A percentile compares a stretch with the other conserved stretches of the same genome.
phyloP scores from a whole-genome alignment of 2,888 invertebrate genomes.

The Synanthedon tipuliformis region DNA sequence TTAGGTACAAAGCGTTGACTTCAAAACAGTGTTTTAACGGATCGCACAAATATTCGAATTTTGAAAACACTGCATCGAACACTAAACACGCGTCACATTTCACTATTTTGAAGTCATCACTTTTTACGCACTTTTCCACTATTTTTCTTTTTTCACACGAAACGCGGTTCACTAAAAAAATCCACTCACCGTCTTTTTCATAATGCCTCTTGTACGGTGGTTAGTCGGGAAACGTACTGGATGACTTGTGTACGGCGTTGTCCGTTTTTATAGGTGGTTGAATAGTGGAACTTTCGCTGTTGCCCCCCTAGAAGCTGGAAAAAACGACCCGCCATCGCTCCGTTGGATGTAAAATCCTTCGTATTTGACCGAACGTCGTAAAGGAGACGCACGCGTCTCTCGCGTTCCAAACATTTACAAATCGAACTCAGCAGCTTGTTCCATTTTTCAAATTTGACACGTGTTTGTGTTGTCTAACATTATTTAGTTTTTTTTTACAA shows the following conservation, averaged over 20 bases:
- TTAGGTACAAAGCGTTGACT: slow-evolving; percentile 23
- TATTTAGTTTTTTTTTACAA: no score
- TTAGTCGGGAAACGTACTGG: slow-evolving; percentile 65
- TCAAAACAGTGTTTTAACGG: slow-evolving; percentile 55
- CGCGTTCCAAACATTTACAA: slow-evolving; percentile 19
- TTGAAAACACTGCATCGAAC: slow-evolving; percentile 9
- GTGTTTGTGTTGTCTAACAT: not conserved
- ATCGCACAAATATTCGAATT: slow-evolving; percentile 8
- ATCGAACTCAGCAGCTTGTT: not conserved
- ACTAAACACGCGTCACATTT: slow-evolving; percentile 33
- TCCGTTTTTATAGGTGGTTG: slow-evolving; percentile 67
- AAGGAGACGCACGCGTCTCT: slow-evolving; percentile 46
- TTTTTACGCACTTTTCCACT: slow-evolving; percentile 29
- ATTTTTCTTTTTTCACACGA: slow-evolving; percentile 24
- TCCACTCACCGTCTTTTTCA: slow-evolving; percentile 64
- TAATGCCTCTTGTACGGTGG: slow-evolving; percentile 61
- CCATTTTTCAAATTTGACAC: not conserved
- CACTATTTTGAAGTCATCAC: slow-evolving; percentile 63
- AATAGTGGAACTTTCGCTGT: slow-evolving; percentile 65
- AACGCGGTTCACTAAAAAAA: slow-evolving; percentile 16
- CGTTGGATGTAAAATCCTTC: slow-evolving; percentile 43
- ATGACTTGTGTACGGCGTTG: slow-evolving; percentile 43
- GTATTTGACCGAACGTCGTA: slow-evolving; percentile 38
- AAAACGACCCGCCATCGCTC: slow-evolving; percentile 13
- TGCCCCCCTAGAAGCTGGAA: slow-evolving; percentile 50